Evolutionary conservation across 2,888 invertebrate genomes (phyloP).

Genomic region (Eudemis profundana): DNA sequence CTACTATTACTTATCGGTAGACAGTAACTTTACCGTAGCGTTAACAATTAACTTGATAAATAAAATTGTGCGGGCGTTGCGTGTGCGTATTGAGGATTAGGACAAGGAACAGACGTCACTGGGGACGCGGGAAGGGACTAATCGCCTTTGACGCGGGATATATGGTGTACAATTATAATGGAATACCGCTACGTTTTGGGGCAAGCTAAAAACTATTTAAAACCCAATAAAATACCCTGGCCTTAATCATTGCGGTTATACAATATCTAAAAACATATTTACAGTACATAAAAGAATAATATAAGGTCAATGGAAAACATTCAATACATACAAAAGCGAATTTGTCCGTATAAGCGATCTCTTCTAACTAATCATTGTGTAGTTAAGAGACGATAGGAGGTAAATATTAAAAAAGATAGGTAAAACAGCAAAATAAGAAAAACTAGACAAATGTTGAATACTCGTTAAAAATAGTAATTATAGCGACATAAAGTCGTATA

Average conservation of each 20-base stretch:
- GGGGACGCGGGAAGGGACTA: constrained; percentile 57
- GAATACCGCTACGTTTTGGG: not conserved
- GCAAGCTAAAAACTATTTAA: constrained; percentile 3
- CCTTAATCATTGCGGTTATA: not conserved
- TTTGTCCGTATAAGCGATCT: too few species aligned
- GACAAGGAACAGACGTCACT: constrained; percentile 55
- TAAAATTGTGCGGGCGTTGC: constrained; percentile 73
- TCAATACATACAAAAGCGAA: too few species aligned
- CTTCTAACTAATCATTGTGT: too few species aligned
- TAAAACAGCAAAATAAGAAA: too few species aligned
- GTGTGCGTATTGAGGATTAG: constrained; percentile 69
- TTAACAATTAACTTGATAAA: constrained; percentile 64
- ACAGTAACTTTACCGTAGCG: not conserved
- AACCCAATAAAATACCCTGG: not conserved
- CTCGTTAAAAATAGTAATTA: too few species aligned
- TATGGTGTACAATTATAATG: constrained; percentile 35
- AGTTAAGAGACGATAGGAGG: too few species aligned
- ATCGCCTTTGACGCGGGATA: constrained; percentile 59
- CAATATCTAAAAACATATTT: too few species aligned
- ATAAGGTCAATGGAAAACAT: too few species aligned
- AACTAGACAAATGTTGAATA: too few species aligned
- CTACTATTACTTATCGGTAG: not conserved
- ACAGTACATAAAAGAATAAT: too few species aligned
- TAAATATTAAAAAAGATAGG: too few species aligned
- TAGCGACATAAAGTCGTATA: too few species aligned